Conservation (phyloP, 2,888 invertebrate species). For the Trichogramma evanescens region DNA sequence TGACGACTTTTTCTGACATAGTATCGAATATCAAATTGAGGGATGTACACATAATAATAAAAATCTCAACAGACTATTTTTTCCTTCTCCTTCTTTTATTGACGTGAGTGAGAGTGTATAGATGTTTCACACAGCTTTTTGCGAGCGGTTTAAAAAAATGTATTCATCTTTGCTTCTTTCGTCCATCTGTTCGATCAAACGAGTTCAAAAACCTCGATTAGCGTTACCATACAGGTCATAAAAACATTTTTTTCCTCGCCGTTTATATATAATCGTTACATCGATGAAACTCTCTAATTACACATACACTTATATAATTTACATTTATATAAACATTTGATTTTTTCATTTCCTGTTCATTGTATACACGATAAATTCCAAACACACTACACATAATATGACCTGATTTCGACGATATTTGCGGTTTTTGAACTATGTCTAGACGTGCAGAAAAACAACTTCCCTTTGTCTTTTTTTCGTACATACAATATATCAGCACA, state of each 20-base stretch:
- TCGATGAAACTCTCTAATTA: neutral
- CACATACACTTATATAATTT: neutral
- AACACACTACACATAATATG: no score
- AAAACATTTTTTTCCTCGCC: no score
- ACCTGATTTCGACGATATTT: no score
- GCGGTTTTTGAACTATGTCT: neutral
- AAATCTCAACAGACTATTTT: no score
- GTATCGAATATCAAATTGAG: no score
- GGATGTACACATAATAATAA: no score
- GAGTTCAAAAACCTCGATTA: neutral
- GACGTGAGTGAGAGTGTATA: slow-evolving; percentile 18
- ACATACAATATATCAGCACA: neutral
- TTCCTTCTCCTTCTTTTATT: slow-evolving; percentile 18
- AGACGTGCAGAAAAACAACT: slow-evolving; percentile 5
- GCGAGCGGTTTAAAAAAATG: slow-evolving; percentile 17
- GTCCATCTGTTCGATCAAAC: no score
- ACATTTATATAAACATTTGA: neutral
- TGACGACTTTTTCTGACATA: no score
- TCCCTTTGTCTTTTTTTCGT: slow-evolving; percentile 9
- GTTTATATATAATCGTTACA: neutral
- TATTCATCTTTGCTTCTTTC: slow-evolving; percentile 12
- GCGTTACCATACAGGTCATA: no score
- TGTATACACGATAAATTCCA: no score
- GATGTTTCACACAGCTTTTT: slow-evolving; percentile 18
- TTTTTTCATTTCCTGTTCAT: neutral